phyloP scores from a whole-genome alignment of 2,797 vertebrate species.

The Mareca strepera region DNA sequence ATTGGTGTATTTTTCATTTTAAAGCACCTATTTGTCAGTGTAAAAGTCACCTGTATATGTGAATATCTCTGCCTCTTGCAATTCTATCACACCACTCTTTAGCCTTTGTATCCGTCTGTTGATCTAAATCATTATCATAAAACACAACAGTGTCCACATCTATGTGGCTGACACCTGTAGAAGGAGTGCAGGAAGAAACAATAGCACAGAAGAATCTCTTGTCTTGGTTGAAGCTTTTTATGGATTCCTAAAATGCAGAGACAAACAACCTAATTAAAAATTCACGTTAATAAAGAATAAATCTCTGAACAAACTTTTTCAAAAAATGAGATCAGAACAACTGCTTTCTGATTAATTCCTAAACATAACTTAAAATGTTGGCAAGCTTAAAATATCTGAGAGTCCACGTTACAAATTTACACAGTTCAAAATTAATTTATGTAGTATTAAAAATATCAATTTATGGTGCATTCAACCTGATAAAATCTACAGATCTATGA shows the following conservation, averaged over 20 bases:
- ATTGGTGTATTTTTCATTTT: not conserved
- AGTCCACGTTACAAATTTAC: not conserved
- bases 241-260: slow-evolving; percentile 77
- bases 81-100: slow-evolving; percentile 87
- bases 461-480: not conserved
- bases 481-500: not conserved
- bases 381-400: not conserved
- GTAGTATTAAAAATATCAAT: not conserved
- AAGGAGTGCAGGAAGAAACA: slow-evolving; percentile 85
- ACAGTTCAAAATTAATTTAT: not conserved
- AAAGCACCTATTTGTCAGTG: not conserved
- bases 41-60: slow-evolving; percentile 85
- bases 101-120: slow-evolving; percentile 83
- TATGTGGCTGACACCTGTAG: slow-evolving; percentile 80
- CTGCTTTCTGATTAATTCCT: not conserved
- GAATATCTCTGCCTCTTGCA: slow-evolving; percentile 84
- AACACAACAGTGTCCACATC: slow-evolving; percentile 84
- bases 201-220: slow-evolving; percentile 84
- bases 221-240: slow-evolving; percentile 85
- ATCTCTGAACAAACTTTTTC: not conserved
- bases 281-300: not conserved
- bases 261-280: not conserved
- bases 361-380: not conserved
- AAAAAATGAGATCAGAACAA: not conserved
- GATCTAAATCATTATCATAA: slow-evolving; percentile 85